Conservation (phyloP, 2,797 vertebrate genomes). For the Molossus molossus region DNA sequence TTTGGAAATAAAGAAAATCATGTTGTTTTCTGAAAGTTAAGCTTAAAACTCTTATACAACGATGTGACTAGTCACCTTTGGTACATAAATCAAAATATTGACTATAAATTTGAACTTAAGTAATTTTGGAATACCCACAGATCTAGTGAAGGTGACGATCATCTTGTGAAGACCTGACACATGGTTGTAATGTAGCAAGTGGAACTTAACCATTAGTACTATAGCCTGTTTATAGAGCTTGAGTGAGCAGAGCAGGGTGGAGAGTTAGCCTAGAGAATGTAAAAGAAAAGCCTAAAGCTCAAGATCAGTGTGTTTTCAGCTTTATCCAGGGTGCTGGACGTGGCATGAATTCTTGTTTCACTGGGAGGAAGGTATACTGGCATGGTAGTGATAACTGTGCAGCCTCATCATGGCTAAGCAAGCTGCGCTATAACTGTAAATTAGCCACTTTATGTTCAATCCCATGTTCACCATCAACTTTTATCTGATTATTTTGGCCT, state of each 20-base stretch:
- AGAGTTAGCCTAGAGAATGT: not conserved
- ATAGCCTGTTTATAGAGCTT: not conserved
- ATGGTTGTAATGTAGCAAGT: not conserved
- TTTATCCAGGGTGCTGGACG: not conserved
- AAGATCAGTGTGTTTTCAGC: not conserved
- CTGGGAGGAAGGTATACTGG: not conserved
- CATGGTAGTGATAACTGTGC: not conserved
- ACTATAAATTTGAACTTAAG: conserved; percentile 5
- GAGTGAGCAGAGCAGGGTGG: not conserved
- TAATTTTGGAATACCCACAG: conserved; percentile 7
- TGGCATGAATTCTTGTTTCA: not conserved
- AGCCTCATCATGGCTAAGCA: not conserved
- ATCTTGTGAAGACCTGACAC: not conserved
- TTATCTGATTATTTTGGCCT: conserved; percentile 10
- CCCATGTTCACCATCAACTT: not conserved
- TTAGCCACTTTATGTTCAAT: conserved; percentile 1
- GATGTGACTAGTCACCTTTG: not conserved
- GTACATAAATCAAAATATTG: conserved; percentile 2
- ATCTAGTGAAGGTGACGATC: not conserved
- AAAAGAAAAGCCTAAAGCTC: not conserved
- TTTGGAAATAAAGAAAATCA: conserved; percentile 39
- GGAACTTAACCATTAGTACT: not conserved
- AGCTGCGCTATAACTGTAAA: not conserved
- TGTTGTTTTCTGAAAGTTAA: conserved; percentile 43
- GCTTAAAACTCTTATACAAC: not conserved